These are phyloP conservation scores for Subacronicta megacephala DNA, from an alignment of 2,888 invertebrate genomes.

Conservation along the genomic window DNA sequence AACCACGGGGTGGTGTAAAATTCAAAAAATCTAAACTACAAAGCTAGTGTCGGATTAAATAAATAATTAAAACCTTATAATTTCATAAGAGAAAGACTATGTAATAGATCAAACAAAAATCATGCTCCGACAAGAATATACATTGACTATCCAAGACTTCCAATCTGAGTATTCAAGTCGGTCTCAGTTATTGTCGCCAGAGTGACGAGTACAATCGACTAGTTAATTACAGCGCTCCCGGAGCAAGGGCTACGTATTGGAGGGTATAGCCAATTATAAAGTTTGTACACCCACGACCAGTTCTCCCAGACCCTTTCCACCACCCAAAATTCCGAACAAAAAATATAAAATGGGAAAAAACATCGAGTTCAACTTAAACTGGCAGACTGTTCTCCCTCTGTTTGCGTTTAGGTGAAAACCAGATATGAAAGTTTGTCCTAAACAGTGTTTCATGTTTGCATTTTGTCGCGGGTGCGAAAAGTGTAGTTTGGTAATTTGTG, in stretches of 20 bases:
- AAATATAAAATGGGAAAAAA: conserved; percentile 44
- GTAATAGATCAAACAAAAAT: neutral
- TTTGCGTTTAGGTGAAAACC: conserved; percentile 80
- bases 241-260: conserved; percentile 75
- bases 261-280: conserved; percentile 87
- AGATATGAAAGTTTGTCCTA: conserved; percentile 81
- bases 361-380: conserved; percentile 54
- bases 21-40: no score
- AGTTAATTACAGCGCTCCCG: conserved; percentile 77
- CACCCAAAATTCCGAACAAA: conserved; percentile 22
- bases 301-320: conserved; percentile 53
- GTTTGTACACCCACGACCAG: conserved; percentile 74
- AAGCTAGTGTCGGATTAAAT: no score
- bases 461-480: conserved; percentile 67
- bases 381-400: conserved; percentile 67
- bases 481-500: conserved; percentile 66
- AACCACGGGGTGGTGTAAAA: no score
- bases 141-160: conserved; percentile 38
- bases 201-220: conserved; percentile 69
- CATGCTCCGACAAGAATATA: neutral
- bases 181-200: conserved; percentile 53
- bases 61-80: no score
- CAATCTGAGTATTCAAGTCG: conserved; percentile 38
- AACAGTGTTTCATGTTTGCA: conserved; percentile 70
- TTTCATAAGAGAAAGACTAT: no score